Base-by-base conservation (phyloP, 2,888 invertebrate genomes). In the Chrysolina oricalcia region DNA sequence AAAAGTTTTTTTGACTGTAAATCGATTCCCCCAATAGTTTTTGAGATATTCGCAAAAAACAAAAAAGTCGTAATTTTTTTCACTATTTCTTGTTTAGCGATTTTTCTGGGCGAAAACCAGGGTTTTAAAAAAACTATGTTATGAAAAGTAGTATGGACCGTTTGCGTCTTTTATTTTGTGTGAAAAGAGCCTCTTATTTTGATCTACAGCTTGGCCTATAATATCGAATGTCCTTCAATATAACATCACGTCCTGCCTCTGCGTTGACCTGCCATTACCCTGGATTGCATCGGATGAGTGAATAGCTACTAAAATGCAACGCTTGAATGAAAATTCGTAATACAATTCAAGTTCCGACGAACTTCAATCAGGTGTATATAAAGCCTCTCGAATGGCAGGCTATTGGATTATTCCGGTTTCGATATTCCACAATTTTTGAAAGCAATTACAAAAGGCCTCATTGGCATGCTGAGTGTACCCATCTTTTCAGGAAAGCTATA, bases 351-450 rank as follows among this genome's bases (percentile, higher is more conserved):
- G 74, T 76, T 73, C 77, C 79, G 77, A 74, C 79, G 81, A 80
- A 81, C 80, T 82, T 82, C 82, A 82, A 78, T 82, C 80, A 80
- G 81, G 80, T 81, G 80, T 81, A 78, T 79, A 76, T 78, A 79
- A 78, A 79, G 75, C 75, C 74, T 70, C 70, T 72, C 73, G 72
- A 74, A 48, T 66, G 50, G 70, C 59, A 64, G 35, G 48, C 62
- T 46, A 79, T 79, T 74, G 79, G 77, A 79, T 80, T 81, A 81
- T 77, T 70, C 67, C 73, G 71, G 73, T 78, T 80, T 81, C 78
- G 78, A 80, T 80, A 81, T 80, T 80, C 79, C 73, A 76, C 77
- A 69, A 75, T 79, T 80, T 80, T 78, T 78, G 72, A 78, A 77
- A 81, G 80, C 81, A 81, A 80, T 80, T 81, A 81, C 79, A 77